Percentiles rank a stretch among this genome's conserved stretches.
These are phyloP conservation scores for Diorhabda carinulata DNA, from an alignment of 1,140 invertebrate species.

Conservation along the genomic window DNA sequence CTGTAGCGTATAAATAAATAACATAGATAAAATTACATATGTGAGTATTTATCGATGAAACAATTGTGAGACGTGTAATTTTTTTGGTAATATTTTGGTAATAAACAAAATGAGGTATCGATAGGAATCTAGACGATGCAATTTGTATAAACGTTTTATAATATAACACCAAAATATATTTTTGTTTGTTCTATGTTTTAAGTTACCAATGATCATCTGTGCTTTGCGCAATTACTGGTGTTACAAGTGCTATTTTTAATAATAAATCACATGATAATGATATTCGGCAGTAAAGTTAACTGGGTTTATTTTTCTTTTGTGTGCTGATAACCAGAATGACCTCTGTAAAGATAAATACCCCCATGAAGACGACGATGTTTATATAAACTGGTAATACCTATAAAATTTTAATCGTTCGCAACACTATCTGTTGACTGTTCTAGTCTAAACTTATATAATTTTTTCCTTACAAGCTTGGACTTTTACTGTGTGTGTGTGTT, in stretches of 20 bases:
- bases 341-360: constrained; percentile 30
- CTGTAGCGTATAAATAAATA: no score
- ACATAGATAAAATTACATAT: no score
- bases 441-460: constrained; percentile 1
- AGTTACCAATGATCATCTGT: no score
- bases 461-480: not conserved
- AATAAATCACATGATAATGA: constrained; percentile 28
- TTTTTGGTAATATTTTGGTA: no score
- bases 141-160: no score
- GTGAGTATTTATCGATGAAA: no score
- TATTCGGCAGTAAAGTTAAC: constrained; percentile 16
- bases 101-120: no score
- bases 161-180: no score
- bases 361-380: constrained; percentile 14
- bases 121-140: no score
- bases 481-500: not conserved
- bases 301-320: constrained; percentile 30
- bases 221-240: not conserved
- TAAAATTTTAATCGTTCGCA: not conserved
- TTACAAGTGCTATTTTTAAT: not conserved
- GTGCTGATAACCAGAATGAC: constrained; percentile 27
- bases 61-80: no score
- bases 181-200: no score
- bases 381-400: constrained; percentile 33
- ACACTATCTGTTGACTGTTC: constrained; percentile 3